These are phyloP conservation scores for Epinotia ramella DNA, from an alignment of 2,888 invertebrate species.

Conservation along the genomic window DNA sequence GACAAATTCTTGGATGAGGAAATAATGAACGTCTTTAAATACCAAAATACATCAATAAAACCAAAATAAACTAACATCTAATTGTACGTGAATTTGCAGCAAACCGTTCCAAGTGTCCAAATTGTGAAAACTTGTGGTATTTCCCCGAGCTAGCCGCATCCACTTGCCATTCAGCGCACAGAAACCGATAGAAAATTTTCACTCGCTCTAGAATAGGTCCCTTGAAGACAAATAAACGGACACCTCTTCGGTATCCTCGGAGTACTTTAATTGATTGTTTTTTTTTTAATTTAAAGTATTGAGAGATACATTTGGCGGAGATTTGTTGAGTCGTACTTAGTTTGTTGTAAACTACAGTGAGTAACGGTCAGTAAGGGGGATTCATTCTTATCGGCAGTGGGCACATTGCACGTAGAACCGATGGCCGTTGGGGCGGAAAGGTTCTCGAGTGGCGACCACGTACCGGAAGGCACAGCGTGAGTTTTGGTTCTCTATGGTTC, in stretches of 20 bases:
- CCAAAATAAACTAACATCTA: not conserved
- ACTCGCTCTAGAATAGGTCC: conserved; percentile 68
- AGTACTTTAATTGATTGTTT: conserved; percentile 48
- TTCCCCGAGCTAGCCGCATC: conserved; percentile 47
- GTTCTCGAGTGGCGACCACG: too few species aligned
- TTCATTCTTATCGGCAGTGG: too few species aligned
- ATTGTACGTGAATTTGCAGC: conserved; percentile 2
- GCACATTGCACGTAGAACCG: too few species aligned
- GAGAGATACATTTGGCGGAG: not conserved
- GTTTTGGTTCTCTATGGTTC: too few species aligned
- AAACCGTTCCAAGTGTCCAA: conserved; percentile 51
- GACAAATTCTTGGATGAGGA: too few species aligned
- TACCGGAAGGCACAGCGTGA: too few species aligned
- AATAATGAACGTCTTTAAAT: not conserved
- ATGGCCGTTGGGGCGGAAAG: too few species aligned
- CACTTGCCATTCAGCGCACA: conserved; percentile 66
- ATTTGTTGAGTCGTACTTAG: not conserved
- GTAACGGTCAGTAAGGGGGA: too few species aligned
- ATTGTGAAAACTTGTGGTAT: conserved; percentile 51
- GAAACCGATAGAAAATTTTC: conserved; percentile 66
- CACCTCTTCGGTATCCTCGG: conserved; percentile 9
- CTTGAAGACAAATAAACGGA: conserved; percentile 57
- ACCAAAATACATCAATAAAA: not conserved
- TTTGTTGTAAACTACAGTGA: not conserved
- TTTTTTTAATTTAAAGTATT: conserved; percentile 25